phyloP scores from a whole-genome alignment of 2,113 vertebrate genomes.

The Scortum barcoo region DNA sequence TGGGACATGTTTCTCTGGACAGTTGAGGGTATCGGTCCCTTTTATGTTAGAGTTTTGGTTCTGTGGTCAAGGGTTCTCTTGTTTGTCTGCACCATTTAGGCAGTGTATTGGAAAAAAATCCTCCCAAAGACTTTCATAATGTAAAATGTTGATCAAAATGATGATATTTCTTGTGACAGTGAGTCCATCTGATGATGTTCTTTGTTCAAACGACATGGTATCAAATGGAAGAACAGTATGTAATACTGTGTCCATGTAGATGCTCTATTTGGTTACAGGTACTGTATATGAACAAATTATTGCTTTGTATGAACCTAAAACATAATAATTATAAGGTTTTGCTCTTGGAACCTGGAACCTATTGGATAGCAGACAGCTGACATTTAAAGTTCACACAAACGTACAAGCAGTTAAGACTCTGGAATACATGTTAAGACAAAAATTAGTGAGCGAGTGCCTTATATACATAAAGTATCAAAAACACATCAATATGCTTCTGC shows the following conservation, averaged over 20 bases:
- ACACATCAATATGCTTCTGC: background rate
- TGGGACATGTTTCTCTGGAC: background rate
- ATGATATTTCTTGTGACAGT: background rate
- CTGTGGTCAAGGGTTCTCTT: too few species aligned
- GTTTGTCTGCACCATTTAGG: too few species aligned
- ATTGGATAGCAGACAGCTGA: background rate
- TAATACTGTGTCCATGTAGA: background rate
- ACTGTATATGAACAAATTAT: background rate
- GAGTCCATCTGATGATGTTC: background rate
- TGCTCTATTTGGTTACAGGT: background rate
- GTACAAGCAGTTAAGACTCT: background rate
- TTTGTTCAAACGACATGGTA: background rate
- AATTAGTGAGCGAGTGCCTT: background rate
- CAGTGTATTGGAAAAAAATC: too few species aligned
- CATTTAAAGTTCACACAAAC: background rate
- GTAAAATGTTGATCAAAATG: too few species aligned
- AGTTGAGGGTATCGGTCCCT: too few species aligned
- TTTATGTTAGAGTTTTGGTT: too few species aligned
- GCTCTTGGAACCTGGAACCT: background rate
- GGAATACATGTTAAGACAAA: too few species aligned
- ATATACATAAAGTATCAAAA: background rate
- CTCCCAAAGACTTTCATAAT: background rate
- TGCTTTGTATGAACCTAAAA: background rate
- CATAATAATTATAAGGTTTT: background rate
- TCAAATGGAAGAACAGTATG: background rate